Conservation (phyloP, 2,113 vertebrate species). For the Noctilio leporinus region DNA sequence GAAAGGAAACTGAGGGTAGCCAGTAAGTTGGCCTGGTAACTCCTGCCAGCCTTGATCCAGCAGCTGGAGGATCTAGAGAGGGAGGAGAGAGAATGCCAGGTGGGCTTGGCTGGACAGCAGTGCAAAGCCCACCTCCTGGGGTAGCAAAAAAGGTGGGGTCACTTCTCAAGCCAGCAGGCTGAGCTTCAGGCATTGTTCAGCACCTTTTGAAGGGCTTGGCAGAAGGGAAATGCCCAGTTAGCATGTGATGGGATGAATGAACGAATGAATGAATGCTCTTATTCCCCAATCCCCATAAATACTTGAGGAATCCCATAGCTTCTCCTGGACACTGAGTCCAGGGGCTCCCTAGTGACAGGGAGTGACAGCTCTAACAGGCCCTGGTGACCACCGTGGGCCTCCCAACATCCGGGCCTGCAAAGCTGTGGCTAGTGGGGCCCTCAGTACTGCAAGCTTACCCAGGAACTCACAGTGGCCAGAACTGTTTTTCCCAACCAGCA, state of each 20-base stretch:
- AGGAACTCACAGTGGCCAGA: not conserved
- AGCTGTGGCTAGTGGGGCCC: not conserved
- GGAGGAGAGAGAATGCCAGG: not conserved
- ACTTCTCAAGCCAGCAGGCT: not conserved
- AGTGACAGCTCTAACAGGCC: not conserved
- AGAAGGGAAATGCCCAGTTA: not conserved
- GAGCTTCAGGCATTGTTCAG: not conserved
- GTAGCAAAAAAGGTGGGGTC: not conserved
- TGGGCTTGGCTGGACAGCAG: not conserved
- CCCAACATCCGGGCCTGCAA: not conserved
- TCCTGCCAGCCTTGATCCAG: not conserved
- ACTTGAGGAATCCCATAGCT: not conserved
- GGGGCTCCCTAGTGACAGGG: not conserved
- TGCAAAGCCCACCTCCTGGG: not conserved
- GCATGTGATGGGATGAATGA: not conserved
- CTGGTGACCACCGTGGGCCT: not conserved
- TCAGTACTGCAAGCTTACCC: not conserved
- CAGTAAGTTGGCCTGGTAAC: no score
- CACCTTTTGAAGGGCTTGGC: fast-evolving
- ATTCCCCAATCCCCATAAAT: not conserved
- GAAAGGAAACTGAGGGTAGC: not conserved
- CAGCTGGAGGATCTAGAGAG: not conserved
- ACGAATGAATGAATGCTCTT: not conserved
- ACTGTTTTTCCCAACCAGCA: not conserved
- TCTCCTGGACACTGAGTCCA: not conserved